Percentiles rank a stretch among this genome's conserved stretches.
Evolutionary conservation across 2,797 vertebrate genomes (phyloP).

Genomic region (Microcaecilia unicolor): DNA sequence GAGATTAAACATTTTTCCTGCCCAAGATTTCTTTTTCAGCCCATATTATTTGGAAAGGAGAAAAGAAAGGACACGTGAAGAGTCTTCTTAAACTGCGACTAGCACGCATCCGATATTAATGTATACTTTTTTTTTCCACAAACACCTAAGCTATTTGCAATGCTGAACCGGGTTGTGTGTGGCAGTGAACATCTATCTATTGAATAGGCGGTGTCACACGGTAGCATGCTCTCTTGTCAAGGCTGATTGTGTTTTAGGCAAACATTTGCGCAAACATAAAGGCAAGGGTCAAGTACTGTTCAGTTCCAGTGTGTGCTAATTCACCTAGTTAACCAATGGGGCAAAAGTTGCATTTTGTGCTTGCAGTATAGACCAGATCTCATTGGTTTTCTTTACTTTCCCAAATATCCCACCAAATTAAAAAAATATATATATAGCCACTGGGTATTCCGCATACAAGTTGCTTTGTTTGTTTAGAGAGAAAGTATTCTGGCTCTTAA

Average conservation of each 20-base stretch:
- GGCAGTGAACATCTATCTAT: slow-evolving; percentile 83
- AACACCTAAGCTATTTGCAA: slow-evolving; percentile 74
- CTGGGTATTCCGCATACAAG: slow-evolving; percentile 7
- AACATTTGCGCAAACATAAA: slow-evolving; percentile 92
- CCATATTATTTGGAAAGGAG: too few species aligned
- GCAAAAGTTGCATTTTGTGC: slow-evolving; percentile 72
- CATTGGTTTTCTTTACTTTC: slow-evolving; percentile 27
- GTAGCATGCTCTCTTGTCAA: slow-evolving; percentile 87
- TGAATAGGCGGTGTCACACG: slow-evolving; percentile 89
- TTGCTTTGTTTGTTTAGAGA: too few species aligned
- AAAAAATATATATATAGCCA: too few species aligned
- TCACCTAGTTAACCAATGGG: slow-evolving; percentile 85
- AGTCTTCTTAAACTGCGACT: slow-evolving; percentile 52
- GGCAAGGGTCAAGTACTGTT: slow-evolving; percentile 97
- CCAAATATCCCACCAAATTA: slow-evolving; percentile 16
- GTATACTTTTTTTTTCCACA: slow-evolving; percentile 63
- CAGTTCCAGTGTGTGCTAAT: slow-evolving; percentile 89
- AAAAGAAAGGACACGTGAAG: slow-evolving; percentile 10
- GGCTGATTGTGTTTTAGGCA: slow-evolving; percentile 97
- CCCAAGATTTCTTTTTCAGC: too few species aligned
- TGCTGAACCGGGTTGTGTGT: slow-evolving; percentile 62
- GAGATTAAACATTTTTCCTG: too few species aligned
- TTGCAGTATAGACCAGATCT: slow-evolving; percentile 34
- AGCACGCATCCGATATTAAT: slow-evolving; percentile 58
- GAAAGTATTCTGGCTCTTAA: background rate